Percentiles rank a stretch among this genome's conserved stretches.
Evolutionary conservation across 2,113 vertebrate genomes (phyloP).

Genomic region (Abramis brama): DNA sequence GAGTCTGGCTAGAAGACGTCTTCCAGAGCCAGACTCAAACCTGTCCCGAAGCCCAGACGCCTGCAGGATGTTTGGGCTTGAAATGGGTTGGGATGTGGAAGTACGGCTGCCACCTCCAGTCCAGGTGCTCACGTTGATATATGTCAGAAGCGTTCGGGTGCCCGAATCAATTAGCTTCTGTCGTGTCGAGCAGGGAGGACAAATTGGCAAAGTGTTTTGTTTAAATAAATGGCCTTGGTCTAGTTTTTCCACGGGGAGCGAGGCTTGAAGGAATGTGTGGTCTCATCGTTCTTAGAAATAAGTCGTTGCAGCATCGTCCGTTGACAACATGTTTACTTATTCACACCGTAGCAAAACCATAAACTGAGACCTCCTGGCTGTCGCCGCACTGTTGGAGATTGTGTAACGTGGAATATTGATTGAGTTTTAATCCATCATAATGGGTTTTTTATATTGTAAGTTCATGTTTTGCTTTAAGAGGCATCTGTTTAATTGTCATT

Average conservation of each 20-base stretch:
- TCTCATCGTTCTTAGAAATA: constrained; percentile 43
- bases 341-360: not conserved
- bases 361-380: constrained; percentile 4
- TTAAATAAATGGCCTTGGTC: constrained; percentile 44
- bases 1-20: constrained; percentile 47
- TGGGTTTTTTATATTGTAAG: constrained; percentile 8
- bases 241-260: constrained; percentile 32
- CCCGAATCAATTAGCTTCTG: constrained; percentile 54
- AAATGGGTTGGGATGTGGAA: constrained; percentile 46
- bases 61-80: constrained; percentile 47
- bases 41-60: constrained; percentile 38
- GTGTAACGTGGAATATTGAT: not conserved
- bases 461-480: not conserved
- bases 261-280: constrained; percentile 28
- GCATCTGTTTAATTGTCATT: not conserved
- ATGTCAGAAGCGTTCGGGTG: constrained; percentile 54
- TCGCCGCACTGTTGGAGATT: not conserved
- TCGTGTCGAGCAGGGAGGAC: constrained; percentile 45
- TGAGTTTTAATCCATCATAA: not conserved
- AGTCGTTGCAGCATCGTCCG: constrained; percentile 11
- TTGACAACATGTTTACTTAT: constrained; percentile 24
- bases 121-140: constrained; percentile 57
- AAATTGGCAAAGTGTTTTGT: constrained; percentile 51
- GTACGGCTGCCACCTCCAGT: constrained; percentile 53
- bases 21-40: constrained; percentile 48